Evolutionary conservation across 2,113 vertebrate species (phyloP).

Genomic region (Vidua chalybeata): DNA sequence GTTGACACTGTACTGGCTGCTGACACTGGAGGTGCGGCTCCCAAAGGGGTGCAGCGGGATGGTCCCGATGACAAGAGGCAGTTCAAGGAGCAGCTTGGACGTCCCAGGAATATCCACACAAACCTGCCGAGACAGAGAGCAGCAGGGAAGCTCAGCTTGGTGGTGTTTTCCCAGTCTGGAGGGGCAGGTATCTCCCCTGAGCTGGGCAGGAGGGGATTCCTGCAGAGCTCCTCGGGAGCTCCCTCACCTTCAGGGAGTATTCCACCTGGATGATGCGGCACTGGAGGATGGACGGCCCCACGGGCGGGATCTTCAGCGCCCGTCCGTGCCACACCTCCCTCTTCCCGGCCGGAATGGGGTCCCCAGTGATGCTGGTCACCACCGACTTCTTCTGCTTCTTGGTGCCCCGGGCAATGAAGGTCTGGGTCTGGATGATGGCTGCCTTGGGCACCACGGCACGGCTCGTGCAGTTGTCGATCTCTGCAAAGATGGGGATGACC

Average conservation of each 20-base stretch:
- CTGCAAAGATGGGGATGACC: conserved; percentile 91
- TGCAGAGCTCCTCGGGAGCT: fast-evolving
- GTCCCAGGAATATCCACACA: conserved; percentile 92
- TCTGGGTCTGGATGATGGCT: conserved; percentile 92
- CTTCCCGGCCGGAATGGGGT: conserved; percentile 77
- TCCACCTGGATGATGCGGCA: conserved; percentile 94
- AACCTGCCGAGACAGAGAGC: conserved; percentile 72
- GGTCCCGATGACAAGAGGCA: conserved; percentile 94
- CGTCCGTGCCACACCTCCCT: conserved; percentile 90
- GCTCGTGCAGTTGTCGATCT: conserved; percentile 90
- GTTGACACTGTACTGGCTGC: conserved; percentile 88
- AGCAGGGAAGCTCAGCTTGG: background rate
- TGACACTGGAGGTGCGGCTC: conserved; percentile 89
- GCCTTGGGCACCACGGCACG: conserved; percentile 86
- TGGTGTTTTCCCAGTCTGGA: background rate
- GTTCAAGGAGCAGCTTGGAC: conserved; percentile 91
- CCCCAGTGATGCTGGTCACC: conserved; percentile 85
- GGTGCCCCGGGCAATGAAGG: conserved; percentile 89
- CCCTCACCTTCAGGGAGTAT: conserved; percentile 88
- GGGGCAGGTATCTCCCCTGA: background rate
- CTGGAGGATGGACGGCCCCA: conserved; percentile 92
- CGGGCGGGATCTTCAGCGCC: conserved; percentile 89
- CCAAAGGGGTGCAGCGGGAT: conserved; percentile 90
- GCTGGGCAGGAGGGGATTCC: background rate
- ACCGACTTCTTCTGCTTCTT: conserved; percentile 90